A percentile compares a stretch with the other conserved stretches of the same genome.
phyloP scores from a whole-genome alignment of 1,140 invertebrate genomes.

The Drepana arcuata region DNA sequence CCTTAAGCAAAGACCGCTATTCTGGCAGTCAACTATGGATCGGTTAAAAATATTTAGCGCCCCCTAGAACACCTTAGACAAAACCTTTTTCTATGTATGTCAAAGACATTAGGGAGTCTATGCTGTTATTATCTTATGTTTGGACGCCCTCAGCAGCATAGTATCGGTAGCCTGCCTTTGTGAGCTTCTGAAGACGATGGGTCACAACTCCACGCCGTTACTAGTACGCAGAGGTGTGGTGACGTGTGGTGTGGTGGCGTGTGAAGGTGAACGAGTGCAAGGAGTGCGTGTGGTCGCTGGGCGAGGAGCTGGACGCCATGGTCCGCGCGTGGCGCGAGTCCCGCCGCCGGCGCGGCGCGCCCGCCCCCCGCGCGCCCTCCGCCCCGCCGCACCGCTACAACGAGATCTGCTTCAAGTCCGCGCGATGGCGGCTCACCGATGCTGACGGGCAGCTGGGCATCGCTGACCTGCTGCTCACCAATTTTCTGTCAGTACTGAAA shows the following conservation, averaged over 20 bases:
- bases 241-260: background rate
- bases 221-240: no score
- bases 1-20: no score
- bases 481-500: conserved; percentile 87
- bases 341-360: conserved; percentile 26
- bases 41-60: no score
- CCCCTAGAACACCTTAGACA: no score
- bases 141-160: no score
- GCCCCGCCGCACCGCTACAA: conserved; percentile 88
- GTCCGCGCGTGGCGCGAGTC: conserved; percentile 68
- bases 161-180: no score
- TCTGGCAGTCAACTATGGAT: no score
- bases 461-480: conserved; percentile 94
- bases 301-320: conserved; percentile 95
- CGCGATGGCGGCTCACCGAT: conserved; percentile 98
- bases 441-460: conserved; percentile 97
- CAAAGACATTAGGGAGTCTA: no score
- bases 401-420: conserved; percentile 99
- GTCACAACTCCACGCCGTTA: no score
- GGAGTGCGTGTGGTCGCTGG: conserved; percentile 86
- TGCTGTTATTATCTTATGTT: no score
- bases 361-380: conserved; percentile 73
- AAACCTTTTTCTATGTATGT: no score
- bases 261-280: conserved; percentile 90
- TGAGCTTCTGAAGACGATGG: no score